A percentile compares a stretch with the other conserved stretches of the same genome.
phyloP scores from a whole-genome alignment of 1,140 invertebrate genomes.

The Orchesella cincta region DNA sequence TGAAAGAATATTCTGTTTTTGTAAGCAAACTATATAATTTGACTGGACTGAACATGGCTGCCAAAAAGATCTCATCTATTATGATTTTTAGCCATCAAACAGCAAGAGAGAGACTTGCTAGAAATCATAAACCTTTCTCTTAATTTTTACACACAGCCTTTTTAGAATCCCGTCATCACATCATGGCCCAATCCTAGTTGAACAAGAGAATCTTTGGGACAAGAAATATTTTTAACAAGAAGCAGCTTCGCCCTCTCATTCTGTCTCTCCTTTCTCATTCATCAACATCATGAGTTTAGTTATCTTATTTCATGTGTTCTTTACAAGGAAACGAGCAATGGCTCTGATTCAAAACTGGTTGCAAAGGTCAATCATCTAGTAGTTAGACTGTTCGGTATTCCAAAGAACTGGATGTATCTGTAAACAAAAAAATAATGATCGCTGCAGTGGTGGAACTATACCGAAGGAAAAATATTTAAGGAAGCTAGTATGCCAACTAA shows the following conservation, averaged over 20 bases:
- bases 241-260: slow-evolving; percentile 5
- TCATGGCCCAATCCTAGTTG: slow-evolving; percentile 21
- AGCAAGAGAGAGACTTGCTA: too few relatives aligned
- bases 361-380: slow-evolving; percentile 25
- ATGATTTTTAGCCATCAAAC: too few relatives aligned
- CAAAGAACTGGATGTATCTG: slow-evolving; percentile 25
- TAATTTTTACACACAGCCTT: slow-evolving; percentile 21
- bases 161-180: neutral
- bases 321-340: slow-evolving; percentile 11
- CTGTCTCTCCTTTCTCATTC: neutral
- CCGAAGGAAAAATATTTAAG: neutral
- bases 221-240: slow-evolving; percentile 27
- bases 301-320: slow-evolving; percentile 19
- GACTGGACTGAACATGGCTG: slow-evolving; percentile 7
- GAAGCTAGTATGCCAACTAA: neutral
- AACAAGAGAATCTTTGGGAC: slow-evolving; percentile 15
- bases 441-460: slow-evolving; percentile 4
- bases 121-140: neutral
- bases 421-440: slow-evolving; percentile 18
- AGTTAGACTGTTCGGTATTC: slow-evolving; percentile 24
- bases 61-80: too few relatives aligned
- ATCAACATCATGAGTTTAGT: neutral
- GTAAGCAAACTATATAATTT: neutral
- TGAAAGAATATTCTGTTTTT: slow-evolving; percentile 20
- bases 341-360: slow-evolving; percentile 17